Conservation (phyloP, 2,797 vertebrate genomes). For the Sphaeramia orbicularis region DNA sequence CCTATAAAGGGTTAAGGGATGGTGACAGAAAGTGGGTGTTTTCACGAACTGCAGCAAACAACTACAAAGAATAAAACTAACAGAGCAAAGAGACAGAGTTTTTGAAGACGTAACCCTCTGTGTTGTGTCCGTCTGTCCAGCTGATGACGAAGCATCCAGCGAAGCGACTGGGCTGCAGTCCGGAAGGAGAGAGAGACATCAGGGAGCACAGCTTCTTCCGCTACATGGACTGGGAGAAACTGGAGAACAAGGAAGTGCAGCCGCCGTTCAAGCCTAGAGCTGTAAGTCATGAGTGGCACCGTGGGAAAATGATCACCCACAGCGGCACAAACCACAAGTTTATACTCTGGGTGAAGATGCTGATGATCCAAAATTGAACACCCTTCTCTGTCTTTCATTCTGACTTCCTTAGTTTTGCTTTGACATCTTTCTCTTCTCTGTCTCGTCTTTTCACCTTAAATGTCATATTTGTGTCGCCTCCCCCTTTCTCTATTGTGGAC, state of each 20-base stretch:
- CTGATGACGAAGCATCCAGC: conserved; percentile 97
- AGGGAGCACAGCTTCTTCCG: conserved; percentile 96
- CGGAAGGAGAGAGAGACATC: conserved; percentile 94
- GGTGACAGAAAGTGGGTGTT: no score
- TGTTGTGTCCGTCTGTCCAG: conserved; percentile 70
- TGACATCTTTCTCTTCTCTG: conserved; percentile 4
- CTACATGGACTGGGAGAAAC: conserved; percentile 97
- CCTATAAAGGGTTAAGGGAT: no score
- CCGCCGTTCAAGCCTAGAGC: conserved; percentile 96
- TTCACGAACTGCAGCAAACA: no score
- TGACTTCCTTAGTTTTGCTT: conserved; percentile 19
- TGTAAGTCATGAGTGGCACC: conserved; percentile 84
- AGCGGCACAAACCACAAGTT: conserved; percentile 7
- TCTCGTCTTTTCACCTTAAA: conserved; percentile 38
- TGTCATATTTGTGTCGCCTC: conserved; percentile 53
- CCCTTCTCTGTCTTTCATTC: conserved; percentile 8
- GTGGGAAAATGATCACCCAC: background rate
- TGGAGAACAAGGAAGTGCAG: conserved; percentile 96
- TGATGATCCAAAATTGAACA: no score
- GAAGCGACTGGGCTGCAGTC: conserved; percentile 93
- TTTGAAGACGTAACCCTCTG: background rate
- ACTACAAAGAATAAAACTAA: no score
- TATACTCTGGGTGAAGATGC: conserved; percentile 5
- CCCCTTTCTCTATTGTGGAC: conserved; percentile 32
- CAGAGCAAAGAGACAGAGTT: no score